Conservation (phyloP, 2,797 vertebrate species). For the Potorous gilbertii region DNA sequence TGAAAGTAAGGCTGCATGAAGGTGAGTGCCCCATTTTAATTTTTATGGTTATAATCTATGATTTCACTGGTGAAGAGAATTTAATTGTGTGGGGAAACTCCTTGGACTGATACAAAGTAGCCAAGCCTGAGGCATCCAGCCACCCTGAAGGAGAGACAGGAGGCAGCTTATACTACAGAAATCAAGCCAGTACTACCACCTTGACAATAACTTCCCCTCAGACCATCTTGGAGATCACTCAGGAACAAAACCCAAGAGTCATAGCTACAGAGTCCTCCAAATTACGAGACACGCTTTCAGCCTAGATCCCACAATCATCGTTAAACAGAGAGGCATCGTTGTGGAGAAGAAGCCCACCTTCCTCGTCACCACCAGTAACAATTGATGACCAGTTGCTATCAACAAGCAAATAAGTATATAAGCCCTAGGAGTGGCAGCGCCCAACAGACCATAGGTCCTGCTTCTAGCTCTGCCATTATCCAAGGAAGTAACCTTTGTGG, state of each 20-base stretch:
- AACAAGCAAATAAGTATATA: neutral
- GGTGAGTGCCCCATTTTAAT: neutral
- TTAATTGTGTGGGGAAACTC: neutral
- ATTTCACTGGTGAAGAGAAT: neutral
- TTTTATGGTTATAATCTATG: neutral
- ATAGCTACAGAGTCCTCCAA: neutral
- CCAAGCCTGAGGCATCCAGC: neutral
- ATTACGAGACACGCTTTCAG: neutral
- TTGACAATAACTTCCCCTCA: neutral
- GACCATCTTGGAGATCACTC: neutral
- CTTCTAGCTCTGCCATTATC: neutral
- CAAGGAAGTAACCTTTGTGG: neutral
- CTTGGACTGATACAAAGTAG: neutral
- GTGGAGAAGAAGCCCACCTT: neutral
- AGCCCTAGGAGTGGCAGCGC: neutral
- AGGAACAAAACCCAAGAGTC: neutral
- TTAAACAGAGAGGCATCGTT: neutral
- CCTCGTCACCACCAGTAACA: neutral
- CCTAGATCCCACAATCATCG: neutral
- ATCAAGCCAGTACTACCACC: neutral
- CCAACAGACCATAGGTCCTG: neutral
- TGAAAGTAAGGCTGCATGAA: neutral
- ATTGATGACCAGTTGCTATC: neutral
- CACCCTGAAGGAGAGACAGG: neutral
- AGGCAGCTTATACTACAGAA: neutral